phyloP scores from a whole-genome alignment of 2,113 vertebrate genomes.

The Castor canadensis region DNA sequence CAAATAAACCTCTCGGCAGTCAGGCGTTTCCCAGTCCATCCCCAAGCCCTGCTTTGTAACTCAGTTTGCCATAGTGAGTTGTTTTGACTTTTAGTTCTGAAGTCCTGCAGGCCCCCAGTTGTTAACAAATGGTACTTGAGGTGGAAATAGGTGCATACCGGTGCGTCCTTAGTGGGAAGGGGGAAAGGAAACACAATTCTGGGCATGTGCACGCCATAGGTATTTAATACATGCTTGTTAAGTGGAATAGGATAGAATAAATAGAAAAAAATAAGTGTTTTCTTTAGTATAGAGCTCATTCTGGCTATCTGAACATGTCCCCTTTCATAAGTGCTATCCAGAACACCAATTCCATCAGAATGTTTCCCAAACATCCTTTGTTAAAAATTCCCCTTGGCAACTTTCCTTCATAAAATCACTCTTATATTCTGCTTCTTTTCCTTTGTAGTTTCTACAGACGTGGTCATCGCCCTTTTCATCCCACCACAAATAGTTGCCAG shows the following conservation, averaged over 20 bases:
- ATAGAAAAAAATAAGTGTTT: conserved; percentile 1
- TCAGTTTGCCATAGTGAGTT: background rate
- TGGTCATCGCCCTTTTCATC: conserved; percentile 28
- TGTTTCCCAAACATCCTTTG: conserved; percentile 56
- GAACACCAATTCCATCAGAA: background rate
- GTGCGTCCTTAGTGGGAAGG: background rate
- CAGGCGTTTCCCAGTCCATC: conserved; percentile 17
- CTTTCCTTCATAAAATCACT: conserved; percentile 23
- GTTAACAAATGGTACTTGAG: conserved; percentile 23
- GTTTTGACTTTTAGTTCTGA: background rate
- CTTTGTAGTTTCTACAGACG: conserved; percentile 50
- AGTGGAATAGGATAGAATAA: background rate
- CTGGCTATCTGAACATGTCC: background rate
- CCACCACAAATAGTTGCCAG: conserved; percentile 4
- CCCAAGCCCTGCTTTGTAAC: conserved; percentile 16
- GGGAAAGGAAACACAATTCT: background rate
- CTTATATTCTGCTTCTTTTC: conserved; percentile 46
- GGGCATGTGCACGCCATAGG: conserved; percentile 48
- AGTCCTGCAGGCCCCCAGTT: background rate
- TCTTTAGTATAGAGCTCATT: background rate
- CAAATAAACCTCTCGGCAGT: conserved; percentile 27
- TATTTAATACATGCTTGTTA: conserved; percentile 27
- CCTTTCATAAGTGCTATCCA: conserved; percentile 22
- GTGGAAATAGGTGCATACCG: background rate
- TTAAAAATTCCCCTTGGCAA: conserved; percentile 47